Conservation (phyloP, 2,113 vertebrate species). For the Myotis brandtii region DNA sequence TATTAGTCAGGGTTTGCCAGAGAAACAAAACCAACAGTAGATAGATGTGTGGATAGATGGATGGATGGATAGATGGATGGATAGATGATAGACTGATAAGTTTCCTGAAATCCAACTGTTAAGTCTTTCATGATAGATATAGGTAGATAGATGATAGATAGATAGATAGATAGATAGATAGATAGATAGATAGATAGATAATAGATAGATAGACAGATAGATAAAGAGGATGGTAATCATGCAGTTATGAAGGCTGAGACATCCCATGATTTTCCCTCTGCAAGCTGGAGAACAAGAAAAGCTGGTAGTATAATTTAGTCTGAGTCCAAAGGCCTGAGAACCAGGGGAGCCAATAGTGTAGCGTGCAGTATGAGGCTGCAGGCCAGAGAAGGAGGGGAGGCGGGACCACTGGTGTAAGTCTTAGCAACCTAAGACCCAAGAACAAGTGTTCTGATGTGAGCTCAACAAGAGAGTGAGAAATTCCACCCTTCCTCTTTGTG, state of each 20-base stretch:
- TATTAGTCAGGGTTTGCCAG: background rate
- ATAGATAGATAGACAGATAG: background rate
- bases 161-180: background rate
- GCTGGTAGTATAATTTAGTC: background rate
- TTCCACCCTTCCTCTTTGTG: background rate
- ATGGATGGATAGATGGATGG: background rate
- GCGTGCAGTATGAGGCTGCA: background rate
- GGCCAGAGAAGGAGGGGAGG: background rate
- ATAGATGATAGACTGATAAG: background rate
- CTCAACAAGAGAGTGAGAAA: background rate
- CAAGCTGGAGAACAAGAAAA: background rate
- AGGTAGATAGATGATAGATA: background rate
- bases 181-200: background rate
- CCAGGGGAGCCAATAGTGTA: background rate
- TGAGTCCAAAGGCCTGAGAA: background rate
- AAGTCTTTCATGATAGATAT: background rate
- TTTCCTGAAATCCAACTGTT: no score
- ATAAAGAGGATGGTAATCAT: background rate
- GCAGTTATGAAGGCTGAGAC: background rate
- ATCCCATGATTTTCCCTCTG: background rate
- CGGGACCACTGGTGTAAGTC: background rate
- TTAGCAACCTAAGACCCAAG: background rate
- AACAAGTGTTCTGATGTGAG: background rate
- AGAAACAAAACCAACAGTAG: background rate
- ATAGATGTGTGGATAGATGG: background rate